Conservation (phyloP, 2,888 invertebrate species). For the Melinopterus prodromus region DNA sequence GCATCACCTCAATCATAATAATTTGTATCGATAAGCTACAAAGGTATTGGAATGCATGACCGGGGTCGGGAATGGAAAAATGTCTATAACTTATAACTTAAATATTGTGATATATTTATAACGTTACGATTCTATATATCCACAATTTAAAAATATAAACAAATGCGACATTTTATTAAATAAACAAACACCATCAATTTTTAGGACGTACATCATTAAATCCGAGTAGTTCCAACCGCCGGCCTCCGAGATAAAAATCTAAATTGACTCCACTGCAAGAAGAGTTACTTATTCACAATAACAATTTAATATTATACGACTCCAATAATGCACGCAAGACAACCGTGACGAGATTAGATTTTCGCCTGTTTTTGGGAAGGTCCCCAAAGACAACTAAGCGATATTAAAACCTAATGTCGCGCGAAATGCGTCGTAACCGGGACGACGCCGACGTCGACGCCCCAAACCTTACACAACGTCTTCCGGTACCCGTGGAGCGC, state of each 20-base stretch:
- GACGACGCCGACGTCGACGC: background rate
- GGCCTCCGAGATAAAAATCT: background rate
- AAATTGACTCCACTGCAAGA: background rate
- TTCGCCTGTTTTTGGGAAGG: conserved; percentile 8
- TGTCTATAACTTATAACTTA: too few species aligned
- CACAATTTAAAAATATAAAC: too few species aligned
- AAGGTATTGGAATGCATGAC: too few species aligned
- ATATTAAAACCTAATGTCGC: conserved; percentile 24
- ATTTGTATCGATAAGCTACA: too few species aligned
- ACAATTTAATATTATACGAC: background rate
- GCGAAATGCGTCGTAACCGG: conserved; percentile 12
- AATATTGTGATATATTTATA: too few species aligned
- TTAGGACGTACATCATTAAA: too few species aligned
- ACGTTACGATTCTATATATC: too few species aligned
- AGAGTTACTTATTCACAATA: background rate
- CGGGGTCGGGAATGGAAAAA: too few species aligned
- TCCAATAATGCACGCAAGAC: conserved; percentile 6
- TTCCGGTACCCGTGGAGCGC: background rate
- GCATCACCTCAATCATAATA: too few species aligned
- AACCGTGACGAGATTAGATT: conserved; percentile 13
- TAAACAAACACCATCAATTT: too few species aligned
- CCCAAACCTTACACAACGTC: background rate
- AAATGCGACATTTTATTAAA: too few species aligned
- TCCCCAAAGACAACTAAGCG: conserved; percentile 12
- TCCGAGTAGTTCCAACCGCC: too few species aligned